A percentile compares a stretch with the other conserved stretches of the same genome.
phyloP scores from a whole-genome alignment of 2,888 invertebrate species.

The Azorinus chamasolen region DNA sequence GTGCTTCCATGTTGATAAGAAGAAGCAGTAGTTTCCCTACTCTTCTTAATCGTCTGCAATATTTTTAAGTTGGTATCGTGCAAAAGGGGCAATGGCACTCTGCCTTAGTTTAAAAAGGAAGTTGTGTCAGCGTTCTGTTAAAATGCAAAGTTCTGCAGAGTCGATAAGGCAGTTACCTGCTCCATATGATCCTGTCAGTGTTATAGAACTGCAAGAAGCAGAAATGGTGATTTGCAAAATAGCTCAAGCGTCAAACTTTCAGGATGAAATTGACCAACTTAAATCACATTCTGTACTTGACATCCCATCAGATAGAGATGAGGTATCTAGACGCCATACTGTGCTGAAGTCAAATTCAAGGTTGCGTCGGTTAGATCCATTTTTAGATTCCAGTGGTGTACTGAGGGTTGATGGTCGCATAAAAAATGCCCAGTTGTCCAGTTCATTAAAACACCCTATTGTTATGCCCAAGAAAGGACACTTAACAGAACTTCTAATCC shows the following conservation, averaged over 20 bases:
- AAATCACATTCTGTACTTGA: background rate
- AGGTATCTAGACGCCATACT: background rate
- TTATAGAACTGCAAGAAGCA: background rate
- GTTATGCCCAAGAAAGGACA: background rate
- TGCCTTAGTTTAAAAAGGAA: background rate
- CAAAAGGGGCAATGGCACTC: background rate
- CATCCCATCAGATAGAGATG: background rate
- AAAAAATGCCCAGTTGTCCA: background rate
- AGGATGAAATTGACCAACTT: background rate
- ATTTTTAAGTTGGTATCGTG: slow-evolving; percentile 6
- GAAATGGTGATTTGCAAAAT: slow-evolving; percentile 4
- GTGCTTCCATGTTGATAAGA: background rate
- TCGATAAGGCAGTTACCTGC: background rate
- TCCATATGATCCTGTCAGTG: background rate
- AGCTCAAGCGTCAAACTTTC: slow-evolving; percentile 2
- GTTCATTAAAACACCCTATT: background rate
- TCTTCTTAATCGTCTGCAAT: background rate
- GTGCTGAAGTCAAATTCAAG: background rate
- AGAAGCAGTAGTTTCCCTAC: background rate
- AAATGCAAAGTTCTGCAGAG: background rate
- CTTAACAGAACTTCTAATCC: background rate
- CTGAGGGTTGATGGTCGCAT: background rate
- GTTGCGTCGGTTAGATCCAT: slow-evolving; percentile 1
- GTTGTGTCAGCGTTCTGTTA: background rate
- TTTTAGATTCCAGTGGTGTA: background rate